Percentiles rank a stretch among this genome's conserved stretches.
phyloP scores from a whole-genome alignment of 2,797 vertebrate genomes.

The Fratercula arctica region DNA sequence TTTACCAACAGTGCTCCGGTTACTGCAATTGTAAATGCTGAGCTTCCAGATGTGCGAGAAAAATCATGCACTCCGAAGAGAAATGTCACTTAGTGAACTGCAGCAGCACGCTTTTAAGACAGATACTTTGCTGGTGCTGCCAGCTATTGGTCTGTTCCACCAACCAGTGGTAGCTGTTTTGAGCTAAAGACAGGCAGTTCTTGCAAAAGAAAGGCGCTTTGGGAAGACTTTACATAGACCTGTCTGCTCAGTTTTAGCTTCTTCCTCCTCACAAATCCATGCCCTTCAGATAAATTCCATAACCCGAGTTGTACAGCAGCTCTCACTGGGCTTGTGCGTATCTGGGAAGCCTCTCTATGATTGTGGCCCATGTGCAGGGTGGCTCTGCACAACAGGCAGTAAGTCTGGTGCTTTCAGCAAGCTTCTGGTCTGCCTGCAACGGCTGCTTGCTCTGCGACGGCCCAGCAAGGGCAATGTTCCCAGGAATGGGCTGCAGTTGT shows the following conservation, averaged over 20 bases:
- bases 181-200: neutral
- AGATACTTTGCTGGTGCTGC: neutral
- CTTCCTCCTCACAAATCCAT: neutral
- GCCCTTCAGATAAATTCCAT: neutral
- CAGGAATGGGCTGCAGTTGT: neutral
- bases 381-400: no score
- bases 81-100: neutral
- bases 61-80: neutral
- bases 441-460: fast-evolving
- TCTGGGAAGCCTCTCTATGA: neutral
- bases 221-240: neutral
- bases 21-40: neutral
- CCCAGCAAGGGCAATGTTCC: neutral
- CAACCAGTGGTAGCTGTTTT: neutral
- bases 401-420: neutral
- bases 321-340: neutral
- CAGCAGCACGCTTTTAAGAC: neutral
- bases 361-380: neutral
- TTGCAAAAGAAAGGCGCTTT: neutral
- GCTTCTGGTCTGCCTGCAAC: neutral
- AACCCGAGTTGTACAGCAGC: neutral
- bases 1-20: neutral
- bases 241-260: neutral
- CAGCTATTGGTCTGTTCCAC: neutral
- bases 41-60: neutral